Conservation (phyloP, 2,888 invertebrate species). For the Beris morrisii region DNA sequence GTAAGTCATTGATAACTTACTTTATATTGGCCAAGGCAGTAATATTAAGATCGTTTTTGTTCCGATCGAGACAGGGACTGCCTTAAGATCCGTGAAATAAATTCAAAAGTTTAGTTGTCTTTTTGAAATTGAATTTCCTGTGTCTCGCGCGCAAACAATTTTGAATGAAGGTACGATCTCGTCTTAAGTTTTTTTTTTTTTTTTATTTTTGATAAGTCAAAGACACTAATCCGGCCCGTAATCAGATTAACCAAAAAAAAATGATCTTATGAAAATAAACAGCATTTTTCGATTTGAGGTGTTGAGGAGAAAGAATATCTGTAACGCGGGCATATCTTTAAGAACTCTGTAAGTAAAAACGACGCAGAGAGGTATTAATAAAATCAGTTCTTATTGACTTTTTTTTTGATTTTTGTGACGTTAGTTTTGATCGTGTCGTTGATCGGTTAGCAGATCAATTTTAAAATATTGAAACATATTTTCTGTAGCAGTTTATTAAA, state of each 20-base stretch:
- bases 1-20: too few relatives aligned
- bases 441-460: slow-evolving; percentile 2
- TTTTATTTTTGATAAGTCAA: slow-evolving; percentile 31
- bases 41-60: slow-evolving; percentile 11
- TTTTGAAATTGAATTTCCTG: slow-evolving; percentile 26
- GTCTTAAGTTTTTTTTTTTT: slow-evolving; percentile 4
- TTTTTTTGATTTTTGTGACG: slow-evolving; percentile 12
- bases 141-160: slow-evolving; percentile 4
- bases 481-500: slow-evolving; percentile 10
- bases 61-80: slow-evolving; percentile 20
- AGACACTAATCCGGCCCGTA: slow-evolving; percentile 34
- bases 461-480: slow-evolving; percentile 16
- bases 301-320: slow-evolving; percentile 13
- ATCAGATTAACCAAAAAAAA: slow-evolving; percentile 30
- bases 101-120: slow-evolving; percentile 29
- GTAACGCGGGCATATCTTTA: not conserved
- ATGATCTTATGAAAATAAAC: not conserved
- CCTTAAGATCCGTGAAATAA: slow-evolving; percentile 10
- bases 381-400: not conserved
- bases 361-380: slow-evolving; percentile 17
- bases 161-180: not conserved
- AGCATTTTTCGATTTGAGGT: not conserved
- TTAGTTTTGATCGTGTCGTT: slow-evolving; percentile 22
- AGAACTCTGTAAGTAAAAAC: not conserved
- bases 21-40: too few relatives aligned